phyloP scores from a whole-genome alignment of 2,888 invertebrate species.

The Drosophila paramelanica region DNA sequence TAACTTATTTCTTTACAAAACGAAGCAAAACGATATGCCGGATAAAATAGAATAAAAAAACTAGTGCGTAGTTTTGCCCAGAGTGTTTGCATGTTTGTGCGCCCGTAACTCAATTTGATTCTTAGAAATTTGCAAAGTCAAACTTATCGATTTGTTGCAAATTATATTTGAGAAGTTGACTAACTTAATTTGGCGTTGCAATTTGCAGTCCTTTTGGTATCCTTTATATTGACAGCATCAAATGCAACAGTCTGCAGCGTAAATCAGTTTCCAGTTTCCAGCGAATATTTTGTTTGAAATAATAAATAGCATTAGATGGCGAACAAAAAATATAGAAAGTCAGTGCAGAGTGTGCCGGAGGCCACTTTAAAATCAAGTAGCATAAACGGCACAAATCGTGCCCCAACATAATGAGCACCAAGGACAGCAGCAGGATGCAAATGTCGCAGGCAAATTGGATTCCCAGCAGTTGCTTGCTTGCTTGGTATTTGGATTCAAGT shows the following conservation, averaged over 20 bases:
- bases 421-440: constrained; percentile 58
- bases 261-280: constrained; percentile 42
- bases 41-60: no score
- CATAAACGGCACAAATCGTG: constrained; percentile 61
- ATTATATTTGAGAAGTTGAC: constrained; percentile 75
- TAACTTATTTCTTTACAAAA: not conserved
- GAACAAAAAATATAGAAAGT: constrained; percentile 18
- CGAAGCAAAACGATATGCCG: no score
- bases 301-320: constrained; percentile 66
- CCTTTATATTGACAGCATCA: constrained; percentile 24
- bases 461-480: constrained; percentile 18
- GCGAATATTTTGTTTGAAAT: constrained; percentile 67
- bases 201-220: constrained; percentile 51
- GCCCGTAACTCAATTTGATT: constrained; percentile 67
- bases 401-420: constrained; percentile 71
- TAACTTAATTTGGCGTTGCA: constrained; percentile 75
- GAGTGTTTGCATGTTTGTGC: constrained; percentile 19
- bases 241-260: constrained; percentile 64
- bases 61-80: not conserved
- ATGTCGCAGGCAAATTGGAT: constrained; percentile 71
- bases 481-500: constrained; percentile 5
- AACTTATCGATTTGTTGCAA: constrained; percentile 78
- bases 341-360: constrained; percentile 17
- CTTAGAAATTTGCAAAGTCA: constrained; percentile 51
- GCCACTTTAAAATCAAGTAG: constrained; percentile 62